phyloP scores from a whole-genome alignment of 2,888 invertebrate species.

The Hirudinaria manillensis region DNA sequence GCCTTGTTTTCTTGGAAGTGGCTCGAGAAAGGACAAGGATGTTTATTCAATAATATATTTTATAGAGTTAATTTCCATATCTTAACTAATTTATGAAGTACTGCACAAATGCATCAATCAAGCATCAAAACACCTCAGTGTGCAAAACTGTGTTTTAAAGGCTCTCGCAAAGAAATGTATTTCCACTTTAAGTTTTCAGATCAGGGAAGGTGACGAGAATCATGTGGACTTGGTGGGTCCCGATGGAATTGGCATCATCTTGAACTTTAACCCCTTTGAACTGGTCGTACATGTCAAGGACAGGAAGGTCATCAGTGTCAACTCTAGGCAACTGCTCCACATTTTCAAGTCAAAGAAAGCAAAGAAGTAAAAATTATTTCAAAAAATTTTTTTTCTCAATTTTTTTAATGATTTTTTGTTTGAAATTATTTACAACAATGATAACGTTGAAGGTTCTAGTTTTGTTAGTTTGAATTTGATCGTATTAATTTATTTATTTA shows the following conservation, averaged over 20 bases:
- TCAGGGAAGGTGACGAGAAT: slow-evolving; percentile 14
- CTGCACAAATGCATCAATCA: too few relatives aligned
- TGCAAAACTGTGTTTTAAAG: background rate
- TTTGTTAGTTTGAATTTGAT: too few relatives aligned
- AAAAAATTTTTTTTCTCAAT: background rate
- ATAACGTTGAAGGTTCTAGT: background rate
- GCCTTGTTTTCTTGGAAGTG: background rate
- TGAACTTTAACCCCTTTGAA: slow-evolving; percentile 73
- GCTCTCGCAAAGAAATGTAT: too few relatives aligned
- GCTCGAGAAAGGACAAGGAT: too few relatives aligned
- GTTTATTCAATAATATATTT: too few relatives aligned
- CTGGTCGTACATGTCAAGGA: slow-evolving; percentile 62
- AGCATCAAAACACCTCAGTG: background rate
- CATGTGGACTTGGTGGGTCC: background rate
- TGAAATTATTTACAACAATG: background rate
- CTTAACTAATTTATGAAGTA: too few relatives aligned
- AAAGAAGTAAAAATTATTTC: background rate
- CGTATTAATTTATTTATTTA: too few relatives aligned
- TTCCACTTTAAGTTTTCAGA: slow-evolving; percentile 9
- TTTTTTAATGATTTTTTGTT: background rate
- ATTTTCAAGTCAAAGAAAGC: background rate
- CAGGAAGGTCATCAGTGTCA: slow-evolving; percentile 70
- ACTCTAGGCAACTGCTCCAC: slow-evolving; percentile 61
- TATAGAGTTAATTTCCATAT: too few relatives aligned
- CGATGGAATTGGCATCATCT: slow-evolving; percentile 56